Evolutionary conservation across 1,140 invertebrate species (phyloP).

Genomic region (Bradysia coprophila): DNA sequence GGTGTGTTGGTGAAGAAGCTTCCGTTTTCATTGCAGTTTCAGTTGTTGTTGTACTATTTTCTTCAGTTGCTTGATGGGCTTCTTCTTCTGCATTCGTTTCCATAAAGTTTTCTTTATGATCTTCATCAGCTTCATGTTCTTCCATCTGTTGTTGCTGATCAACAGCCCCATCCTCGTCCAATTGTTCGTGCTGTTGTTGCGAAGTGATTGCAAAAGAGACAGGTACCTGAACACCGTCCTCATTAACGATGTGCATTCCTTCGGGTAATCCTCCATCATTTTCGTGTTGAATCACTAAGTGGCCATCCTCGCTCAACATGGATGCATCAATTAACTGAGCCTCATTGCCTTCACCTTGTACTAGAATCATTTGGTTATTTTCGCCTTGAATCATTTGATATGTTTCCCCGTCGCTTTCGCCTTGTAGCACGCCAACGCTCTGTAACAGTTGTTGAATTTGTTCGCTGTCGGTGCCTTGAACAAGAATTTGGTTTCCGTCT

Average conservation of each 20-base stretch:
- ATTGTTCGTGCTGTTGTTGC: conserved; percentile 6
- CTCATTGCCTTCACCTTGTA: conserved; percentile 22
- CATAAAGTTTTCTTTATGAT: conserved; percentile 4
- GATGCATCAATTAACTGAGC: conserved; percentile 23
- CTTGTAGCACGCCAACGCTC: conserved; percentile 21
- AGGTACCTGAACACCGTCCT: conserved; percentile 22
- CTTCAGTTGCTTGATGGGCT: background rate
- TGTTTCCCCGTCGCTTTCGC: conserved; percentile 21
- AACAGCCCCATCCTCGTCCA: conserved; percentile 5
- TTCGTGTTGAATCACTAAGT: conserved; percentile 21
- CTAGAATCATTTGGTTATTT: conserved; percentile 23
- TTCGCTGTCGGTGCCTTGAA: conserved; percentile 17
- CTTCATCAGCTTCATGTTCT: conserved; percentile 1
- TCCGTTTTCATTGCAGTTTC: background rate
- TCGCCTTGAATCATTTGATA: conserved; percentile 23
- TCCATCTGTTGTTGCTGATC: conserved; percentile 11
- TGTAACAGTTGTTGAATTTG: conserved; percentile 23
- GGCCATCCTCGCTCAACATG: conserved; percentile 19
- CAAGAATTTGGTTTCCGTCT: conserved; percentile 23
- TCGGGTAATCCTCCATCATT: conserved; percentile 17
- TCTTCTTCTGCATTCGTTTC: conserved; percentile 7
- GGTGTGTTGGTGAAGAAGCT: background rate
- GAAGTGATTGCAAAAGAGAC: conserved; percentile 22
- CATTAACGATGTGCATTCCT: conserved; percentile 20
- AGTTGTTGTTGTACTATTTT: background rate